Evolutionary conservation across 2,113 vertebrate genomes (phyloP).

Genomic region (Carassius carassius): DNA sequence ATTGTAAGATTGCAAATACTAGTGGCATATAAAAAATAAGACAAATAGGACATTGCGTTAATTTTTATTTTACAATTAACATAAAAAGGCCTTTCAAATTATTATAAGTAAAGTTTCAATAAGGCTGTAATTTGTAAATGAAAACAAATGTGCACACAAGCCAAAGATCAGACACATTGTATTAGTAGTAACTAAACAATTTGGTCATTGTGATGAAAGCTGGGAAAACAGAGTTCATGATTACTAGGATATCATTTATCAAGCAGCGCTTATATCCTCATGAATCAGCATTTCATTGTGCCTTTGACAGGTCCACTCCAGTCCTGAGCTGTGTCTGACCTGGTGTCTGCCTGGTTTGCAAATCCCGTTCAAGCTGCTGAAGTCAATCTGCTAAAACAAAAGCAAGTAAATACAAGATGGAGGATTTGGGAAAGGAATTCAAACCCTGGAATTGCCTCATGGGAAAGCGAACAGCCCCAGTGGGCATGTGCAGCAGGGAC

Average conservation of each 20-base stretch:
- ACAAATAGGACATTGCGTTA: neutral
- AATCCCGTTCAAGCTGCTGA: constrained; percentile 39
- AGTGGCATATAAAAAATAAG: neutral
- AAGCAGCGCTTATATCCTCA: constrained; percentile 30
- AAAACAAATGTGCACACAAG: constrained; percentile 1
- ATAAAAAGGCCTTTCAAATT: neutral
- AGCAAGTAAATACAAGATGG: constrained; percentile 63
- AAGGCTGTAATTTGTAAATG: neutral
- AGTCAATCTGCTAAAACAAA: constrained; percentile 65
- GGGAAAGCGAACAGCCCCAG: constrained; percentile 74
- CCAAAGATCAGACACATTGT: neutral
- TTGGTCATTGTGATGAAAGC: constrained; percentile 12
- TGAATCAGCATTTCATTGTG: constrained; percentile 38
- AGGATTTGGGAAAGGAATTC: constrained; percentile 70
- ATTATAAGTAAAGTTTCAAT: neutral
- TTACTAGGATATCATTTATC: constrained; percentile 18
- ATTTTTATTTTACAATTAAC: neutral
- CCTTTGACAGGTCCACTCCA: constrained; percentile 42
- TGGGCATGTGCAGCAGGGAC: constrained; percentile 66
- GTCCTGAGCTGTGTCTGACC: constrained; percentile 42
- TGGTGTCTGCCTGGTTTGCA: constrained; percentile 50
- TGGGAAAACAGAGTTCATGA: neutral
- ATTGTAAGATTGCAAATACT: neutral
- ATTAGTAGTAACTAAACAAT: neutral
- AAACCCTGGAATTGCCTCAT: constrained; percentile 70